These are phyloP conservation scores for Hermetia illucens DNA, from an alignment of 1,140 invertebrate genomes.

Conservation along the genomic window DNA sequence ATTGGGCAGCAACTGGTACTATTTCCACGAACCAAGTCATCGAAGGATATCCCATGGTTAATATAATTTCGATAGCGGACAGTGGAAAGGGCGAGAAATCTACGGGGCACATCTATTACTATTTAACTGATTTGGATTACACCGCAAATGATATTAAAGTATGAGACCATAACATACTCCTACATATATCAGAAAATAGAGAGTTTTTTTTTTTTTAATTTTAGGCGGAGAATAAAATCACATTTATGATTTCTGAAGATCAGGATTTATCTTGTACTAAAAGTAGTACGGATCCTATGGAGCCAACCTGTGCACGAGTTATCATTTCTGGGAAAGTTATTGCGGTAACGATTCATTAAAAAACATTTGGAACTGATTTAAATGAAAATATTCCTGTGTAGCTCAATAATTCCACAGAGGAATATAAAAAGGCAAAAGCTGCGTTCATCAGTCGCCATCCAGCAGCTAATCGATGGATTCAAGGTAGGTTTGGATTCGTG, in stretches of 20 bases:
- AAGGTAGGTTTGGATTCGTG: no score
- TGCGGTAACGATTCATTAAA: constrained; percentile 35
- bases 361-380: constrained; percentile 5
- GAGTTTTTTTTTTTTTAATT: no score
- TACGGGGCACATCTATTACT: constrained; percentile 61
- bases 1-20: constrained; percentile 60
- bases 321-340: constrained; percentile 55
- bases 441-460: constrained; percentile 57
- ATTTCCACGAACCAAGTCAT: constrained; percentile 47
- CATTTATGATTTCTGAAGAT: constrained; percentile 51
- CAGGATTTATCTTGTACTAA: constrained; percentile 49
- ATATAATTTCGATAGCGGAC: constrained; percentile 59
- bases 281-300: constrained; percentile 56
- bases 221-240: constrained; percentile 46
- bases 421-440: constrained; percentile 43
- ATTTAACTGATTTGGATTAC: constrained; percentile 60
- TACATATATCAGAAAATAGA: no score
- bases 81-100: constrained; percentile 45
- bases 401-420: constrained; percentile 39
- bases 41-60: constrained; percentile 54
- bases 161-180: no score
- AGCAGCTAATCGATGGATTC: constrained; percentile 44
- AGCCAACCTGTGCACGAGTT: constrained; percentile 61
- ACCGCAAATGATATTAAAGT: constrained; percentile 55
- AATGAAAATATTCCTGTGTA: constrained; percentile 20